phyloP scores from a whole-genome alignment of 2,113 vertebrate genomes.

The Variabilichromis moorii region DNA sequence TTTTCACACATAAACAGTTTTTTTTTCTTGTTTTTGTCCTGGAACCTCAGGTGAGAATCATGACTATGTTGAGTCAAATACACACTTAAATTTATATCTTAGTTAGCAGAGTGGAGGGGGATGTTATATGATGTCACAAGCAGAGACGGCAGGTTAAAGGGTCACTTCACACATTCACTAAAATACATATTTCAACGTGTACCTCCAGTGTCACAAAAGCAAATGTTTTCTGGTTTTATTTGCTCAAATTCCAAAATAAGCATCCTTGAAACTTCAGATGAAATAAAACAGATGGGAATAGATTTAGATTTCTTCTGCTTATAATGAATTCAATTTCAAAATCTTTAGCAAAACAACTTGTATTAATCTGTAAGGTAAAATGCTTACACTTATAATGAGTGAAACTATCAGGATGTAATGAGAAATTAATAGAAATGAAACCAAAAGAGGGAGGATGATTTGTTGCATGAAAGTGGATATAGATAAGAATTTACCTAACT shows the following conservation, averaged over 20 bases:
- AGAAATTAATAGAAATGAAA: not conserved
- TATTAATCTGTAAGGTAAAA: not conserved
- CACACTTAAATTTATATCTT: conserved; percentile 54
- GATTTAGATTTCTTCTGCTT: not conserved
- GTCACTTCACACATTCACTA: not conserved
- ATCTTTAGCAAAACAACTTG: not conserved
- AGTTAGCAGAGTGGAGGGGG: conserved; percentile 36
- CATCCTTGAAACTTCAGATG: not conserved
- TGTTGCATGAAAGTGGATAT: not conserved
- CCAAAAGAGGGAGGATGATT: not conserved
- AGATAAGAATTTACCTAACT: not conserved
- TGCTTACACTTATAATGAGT: not conserved
- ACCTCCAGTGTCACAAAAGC: not conserved
- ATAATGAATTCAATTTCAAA: not conserved
- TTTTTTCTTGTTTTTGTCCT: conserved; percentile 45
- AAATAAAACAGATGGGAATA: not conserved
- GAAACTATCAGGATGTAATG: not conserved
- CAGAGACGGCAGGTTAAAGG: not conserved
- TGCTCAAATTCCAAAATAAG: not conserved
- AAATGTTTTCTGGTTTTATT: not conserved
- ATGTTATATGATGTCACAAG: conserved; percentile 9
- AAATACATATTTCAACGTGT: not conserved
- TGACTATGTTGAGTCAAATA: conserved; percentile 63
- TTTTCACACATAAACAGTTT: conserved; percentile 67
- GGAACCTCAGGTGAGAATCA: conserved; percentile 64